A percentile compares a stretch with the other conserved stretches of the same genome.
phyloP scores from a whole-genome alignment of 2,113 vertebrate species.

The Petroica traversi region DNA sequence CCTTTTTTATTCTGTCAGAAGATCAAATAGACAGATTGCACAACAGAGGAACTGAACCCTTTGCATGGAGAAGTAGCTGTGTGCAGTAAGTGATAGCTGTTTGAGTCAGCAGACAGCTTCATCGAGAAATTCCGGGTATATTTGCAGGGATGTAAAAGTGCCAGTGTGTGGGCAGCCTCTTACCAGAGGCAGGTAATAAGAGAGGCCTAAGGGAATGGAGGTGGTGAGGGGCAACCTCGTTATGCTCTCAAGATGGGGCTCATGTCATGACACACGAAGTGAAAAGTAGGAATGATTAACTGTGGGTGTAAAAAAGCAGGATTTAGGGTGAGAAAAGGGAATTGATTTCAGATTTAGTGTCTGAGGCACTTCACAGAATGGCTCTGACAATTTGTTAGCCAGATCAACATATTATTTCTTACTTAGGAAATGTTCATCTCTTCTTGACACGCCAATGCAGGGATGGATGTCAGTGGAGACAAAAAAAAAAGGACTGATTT shows the following conservation, averaged over 20 bases:
- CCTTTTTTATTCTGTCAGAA: background rate
- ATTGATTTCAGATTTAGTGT: background rate
- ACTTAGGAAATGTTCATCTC: background rate
- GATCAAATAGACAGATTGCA: constrained; percentile 6
- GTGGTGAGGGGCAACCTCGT: background rate
- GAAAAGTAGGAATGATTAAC: background rate
- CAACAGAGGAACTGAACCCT: constrained; percentile 28
- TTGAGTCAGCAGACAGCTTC: background rate
- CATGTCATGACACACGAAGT: rapidly evolving
- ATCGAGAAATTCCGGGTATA: background rate
- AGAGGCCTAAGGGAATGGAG: background rate
- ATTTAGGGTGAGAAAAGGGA: background rate
- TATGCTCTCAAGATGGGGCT: background rate
- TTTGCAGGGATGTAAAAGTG: background rate
- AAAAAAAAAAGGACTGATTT: background rate
- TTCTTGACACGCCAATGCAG: rapidly evolving
- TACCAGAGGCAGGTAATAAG: background rate
- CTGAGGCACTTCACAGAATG: background rate
- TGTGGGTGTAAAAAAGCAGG: background rate
- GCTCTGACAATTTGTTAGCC: constrained; percentile 1
- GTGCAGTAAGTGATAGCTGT: background rate
- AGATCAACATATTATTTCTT: background rate
- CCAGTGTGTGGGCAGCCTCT: background rate
- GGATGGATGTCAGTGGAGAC: background rate
- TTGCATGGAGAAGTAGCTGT: background rate